phyloP scores from a whole-genome alignment of 37 sponge, comb jelly and placozoan species.

The Theonella swinhoei region DNA sequence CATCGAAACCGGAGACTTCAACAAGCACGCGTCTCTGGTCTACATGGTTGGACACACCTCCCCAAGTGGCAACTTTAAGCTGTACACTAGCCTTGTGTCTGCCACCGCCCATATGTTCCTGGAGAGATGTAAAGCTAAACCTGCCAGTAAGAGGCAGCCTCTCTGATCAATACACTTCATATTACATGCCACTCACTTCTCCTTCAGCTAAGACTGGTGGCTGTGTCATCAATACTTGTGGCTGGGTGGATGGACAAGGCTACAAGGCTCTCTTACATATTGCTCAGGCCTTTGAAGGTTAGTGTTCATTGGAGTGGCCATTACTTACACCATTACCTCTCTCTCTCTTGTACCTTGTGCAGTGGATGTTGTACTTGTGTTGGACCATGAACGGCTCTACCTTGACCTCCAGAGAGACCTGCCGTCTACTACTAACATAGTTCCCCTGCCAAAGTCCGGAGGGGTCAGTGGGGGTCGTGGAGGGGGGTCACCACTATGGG shows the following conservation, averaged over 20 bases:
- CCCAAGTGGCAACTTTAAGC: conserved; percentile 78
- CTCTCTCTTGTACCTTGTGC: background rate
- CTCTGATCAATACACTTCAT: background rate
- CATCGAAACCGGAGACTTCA: conserved; percentile 71
- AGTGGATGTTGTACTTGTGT: conserved; percentile 86
- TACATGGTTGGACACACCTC: conserved; percentile 82
- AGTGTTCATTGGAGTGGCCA: background rate
- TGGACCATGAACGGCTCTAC: conserved; percentile 91
- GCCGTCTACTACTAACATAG: conserved; percentile 54
- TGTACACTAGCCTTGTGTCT: conserved; percentile 73
- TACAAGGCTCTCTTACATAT: conserved; percentile 83
- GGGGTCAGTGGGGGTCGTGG: conserved; percentile 64
- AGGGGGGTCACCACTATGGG: background rate
- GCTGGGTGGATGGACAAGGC: conserved; percentile 92
- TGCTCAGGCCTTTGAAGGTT: conserved; percentile 75
- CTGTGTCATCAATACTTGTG: conserved; percentile 95
- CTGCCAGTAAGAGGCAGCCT: conserved; percentile 43
- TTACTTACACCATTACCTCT: background rate
- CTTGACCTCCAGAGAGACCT: conserved; percentile 82
- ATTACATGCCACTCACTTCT: background rate
- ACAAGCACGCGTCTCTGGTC: conserved; percentile 77
- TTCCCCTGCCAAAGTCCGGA: conserved; percentile 93
- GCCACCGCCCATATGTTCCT: conserved; percentile 59
- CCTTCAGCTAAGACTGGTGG: conserved; percentile 69
- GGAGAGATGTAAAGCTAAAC: conserved; percentile 67